A percentile compares a stretch with the other conserved stretches of the same genome.
Evolutionary conservation across 2,113 vertebrate species (phyloP).

Genomic region (Axis porcinus): DNA sequence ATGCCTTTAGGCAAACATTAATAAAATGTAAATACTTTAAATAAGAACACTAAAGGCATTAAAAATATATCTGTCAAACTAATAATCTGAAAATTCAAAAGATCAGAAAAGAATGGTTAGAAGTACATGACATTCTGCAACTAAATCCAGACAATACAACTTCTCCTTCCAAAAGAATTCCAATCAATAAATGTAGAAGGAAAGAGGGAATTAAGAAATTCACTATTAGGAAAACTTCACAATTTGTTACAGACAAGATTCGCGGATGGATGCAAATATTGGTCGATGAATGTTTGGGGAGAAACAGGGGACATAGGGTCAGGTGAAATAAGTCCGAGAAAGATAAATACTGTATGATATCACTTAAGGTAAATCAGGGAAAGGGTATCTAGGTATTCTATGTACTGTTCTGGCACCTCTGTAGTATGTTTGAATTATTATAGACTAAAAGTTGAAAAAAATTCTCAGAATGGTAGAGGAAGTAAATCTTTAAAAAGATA

Average conservation of each 20-base stretch:
- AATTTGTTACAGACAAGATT: not conserved
- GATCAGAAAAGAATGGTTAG: not conserved
- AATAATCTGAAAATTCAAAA: conserved; percentile 10
- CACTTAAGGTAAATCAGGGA: not conserved
- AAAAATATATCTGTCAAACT: not conserved
- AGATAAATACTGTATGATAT: not conserved
- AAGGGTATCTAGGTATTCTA: not conserved
- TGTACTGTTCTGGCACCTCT: not conserved
- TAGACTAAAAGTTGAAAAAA: not conserved
- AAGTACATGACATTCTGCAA: not conserved
- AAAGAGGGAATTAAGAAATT: conserved; percentile 8
- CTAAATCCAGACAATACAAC: not conserved
- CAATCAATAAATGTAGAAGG: not conserved
- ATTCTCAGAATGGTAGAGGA: not conserved
- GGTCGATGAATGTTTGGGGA: not conserved
- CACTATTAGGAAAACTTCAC: not conserved
- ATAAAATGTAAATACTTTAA: not conserved
- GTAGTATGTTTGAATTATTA: not conserved
- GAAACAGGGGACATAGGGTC: not conserved
- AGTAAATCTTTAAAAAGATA: not conserved
- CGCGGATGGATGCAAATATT: not conserved
- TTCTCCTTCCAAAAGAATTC: not conserved
- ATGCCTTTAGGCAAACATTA: not conserved
- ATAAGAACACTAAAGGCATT: not conserved
- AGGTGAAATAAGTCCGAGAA: not conserved